These are phyloP conservation scores for Osmoderma eremita DNA, from an alignment of 2,888 invertebrate species.

Conservation along the genomic window DNA sequence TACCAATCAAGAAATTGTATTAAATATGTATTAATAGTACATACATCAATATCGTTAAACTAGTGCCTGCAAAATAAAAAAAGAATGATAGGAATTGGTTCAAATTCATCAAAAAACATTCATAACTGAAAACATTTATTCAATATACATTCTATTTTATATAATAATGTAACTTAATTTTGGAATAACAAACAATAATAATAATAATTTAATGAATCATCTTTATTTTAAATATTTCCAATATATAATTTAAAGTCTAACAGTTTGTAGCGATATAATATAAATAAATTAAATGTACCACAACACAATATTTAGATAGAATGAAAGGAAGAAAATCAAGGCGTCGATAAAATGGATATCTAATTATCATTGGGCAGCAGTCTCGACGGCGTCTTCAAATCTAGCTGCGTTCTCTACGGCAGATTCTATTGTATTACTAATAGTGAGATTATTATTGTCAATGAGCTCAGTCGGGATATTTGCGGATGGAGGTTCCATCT, in stretches of 20 bases:
- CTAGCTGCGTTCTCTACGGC: slow-evolving; percentile 35
- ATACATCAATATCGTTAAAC: no score
- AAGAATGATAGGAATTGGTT: no score
- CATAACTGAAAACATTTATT: slow-evolving; percentile 18
- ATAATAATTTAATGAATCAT: slow-evolving; percentile 12
- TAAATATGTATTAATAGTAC: no score
- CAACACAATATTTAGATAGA: slow-evolving; percentile 27
- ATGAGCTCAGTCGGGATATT: not conserved
- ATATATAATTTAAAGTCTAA: slow-evolving; percentile 32
- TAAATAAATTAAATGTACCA: slow-evolving; percentile 34
- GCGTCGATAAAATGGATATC: slow-evolving; percentile 26
- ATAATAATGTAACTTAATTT: slow-evolving; percentile 5
- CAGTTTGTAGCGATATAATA: slow-evolving; percentile 12
- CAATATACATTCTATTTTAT: not conserved
- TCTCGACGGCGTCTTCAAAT: slow-evolving; percentile 45
- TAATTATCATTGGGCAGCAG: slow-evolving; percentile 41
- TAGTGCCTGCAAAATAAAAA: no score
- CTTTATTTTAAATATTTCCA: not conserved
- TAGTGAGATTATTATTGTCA: slow-evolving; percentile 27
- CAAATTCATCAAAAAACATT: not conserved
- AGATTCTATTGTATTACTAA: not conserved
- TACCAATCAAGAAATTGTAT: no score
- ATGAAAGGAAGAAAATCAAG: slow-evolving; percentile 11
- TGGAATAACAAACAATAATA: slow-evolving; percentile 30
- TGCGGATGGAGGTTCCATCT: slow-evolving; percentile 35